These are phyloP conservation scores for Callospermophilus lateralis DNA, from an alignment of 2,113 vertebrate genomes.

Conservation along the genomic window DNA sequence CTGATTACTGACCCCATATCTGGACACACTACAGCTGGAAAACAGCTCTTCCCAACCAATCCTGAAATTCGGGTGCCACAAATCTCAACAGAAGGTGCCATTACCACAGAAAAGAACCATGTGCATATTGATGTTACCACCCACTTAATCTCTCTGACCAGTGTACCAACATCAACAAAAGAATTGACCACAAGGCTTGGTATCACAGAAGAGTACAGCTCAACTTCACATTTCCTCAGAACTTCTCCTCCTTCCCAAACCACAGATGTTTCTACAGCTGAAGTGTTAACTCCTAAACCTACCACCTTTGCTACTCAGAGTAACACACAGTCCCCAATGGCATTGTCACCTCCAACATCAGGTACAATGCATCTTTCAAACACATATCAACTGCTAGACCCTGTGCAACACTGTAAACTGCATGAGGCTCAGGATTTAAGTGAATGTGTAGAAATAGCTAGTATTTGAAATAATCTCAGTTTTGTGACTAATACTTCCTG, in stretches of 20 bases:
- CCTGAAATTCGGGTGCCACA: accelerated
- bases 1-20: not conserved
- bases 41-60: conserved; percentile 49
- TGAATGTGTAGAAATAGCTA: not conserved
- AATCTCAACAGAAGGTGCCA: conserved; percentile 43
- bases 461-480: not conserved
- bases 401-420: not conserved
- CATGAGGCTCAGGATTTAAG: accelerated
- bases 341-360: conserved; percentile 30
- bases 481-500: not conserved
- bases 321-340: not conserved
- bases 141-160: not conserved
- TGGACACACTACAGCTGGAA: not conserved
- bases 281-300: conserved; percentile 58
- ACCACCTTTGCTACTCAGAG: not conserved
- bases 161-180: conserved; percentile 52
- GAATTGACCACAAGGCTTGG: conserved; percentile 55
- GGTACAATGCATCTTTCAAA: conserved; percentile 74
- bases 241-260: conserved; percentile 65
- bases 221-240: conserved; percentile 59
- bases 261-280: conserved; percentile 58
- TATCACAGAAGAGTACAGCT: not conserved
- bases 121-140: conserved; percentile 5
- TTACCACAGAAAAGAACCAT: conserved; percentile 25
- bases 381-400: not conserved